Conservation (phyloP, 2,888 invertebrate species). For the Asteroscopus sphinx region DNA sequence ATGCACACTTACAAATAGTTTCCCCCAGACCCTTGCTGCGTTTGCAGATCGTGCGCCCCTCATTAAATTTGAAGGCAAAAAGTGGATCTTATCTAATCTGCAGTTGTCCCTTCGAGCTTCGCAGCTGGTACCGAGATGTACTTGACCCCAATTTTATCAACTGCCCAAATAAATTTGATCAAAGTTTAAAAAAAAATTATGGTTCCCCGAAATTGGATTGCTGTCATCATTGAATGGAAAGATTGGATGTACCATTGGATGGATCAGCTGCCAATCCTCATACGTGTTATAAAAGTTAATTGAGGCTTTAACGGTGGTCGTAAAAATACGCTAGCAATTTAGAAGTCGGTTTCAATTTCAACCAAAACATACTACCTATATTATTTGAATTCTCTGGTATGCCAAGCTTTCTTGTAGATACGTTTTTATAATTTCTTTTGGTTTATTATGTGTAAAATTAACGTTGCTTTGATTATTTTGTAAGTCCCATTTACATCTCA, state of each 20-base stretch:
- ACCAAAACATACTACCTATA: neutral
- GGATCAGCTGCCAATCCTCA: neutral
- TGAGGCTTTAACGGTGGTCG: neutral
- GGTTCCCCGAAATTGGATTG: slow-evolving; percentile 34
- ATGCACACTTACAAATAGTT: slow-evolving; percentile 36
- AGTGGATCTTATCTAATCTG: slow-evolving; percentile 60
- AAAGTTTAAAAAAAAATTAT: slow-evolving; percentile 28
- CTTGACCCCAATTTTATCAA: slow-evolving; percentile 47
- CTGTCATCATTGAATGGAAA: slow-evolving; percentile 18
- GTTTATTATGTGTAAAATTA: too few relatives aligned
- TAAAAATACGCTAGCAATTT: slow-evolving; percentile 1
- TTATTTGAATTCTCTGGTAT: neutral
- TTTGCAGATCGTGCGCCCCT: slow-evolving; percentile 60
- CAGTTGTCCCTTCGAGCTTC: slow-evolving; percentile 53
- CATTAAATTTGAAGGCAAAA: slow-evolving; percentile 66
- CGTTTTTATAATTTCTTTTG: too few relatives aligned
- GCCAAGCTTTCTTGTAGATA: neutral
- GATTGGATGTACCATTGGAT: slow-evolving; percentile 7
- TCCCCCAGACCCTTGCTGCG: slow-evolving; percentile 39
- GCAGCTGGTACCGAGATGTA: slow-evolving; percentile 45
- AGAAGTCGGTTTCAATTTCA: slow-evolving; percentile 10
- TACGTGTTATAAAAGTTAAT: slow-evolving; percentile 20
- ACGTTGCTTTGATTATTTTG: neutral
- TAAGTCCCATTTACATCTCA: neutral
- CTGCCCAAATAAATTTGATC: slow-evolving; percentile 29